Base-by-base conservation (phyloP, 2,113 vertebrate genomes). In the Caloenas nicobarica region DNA sequence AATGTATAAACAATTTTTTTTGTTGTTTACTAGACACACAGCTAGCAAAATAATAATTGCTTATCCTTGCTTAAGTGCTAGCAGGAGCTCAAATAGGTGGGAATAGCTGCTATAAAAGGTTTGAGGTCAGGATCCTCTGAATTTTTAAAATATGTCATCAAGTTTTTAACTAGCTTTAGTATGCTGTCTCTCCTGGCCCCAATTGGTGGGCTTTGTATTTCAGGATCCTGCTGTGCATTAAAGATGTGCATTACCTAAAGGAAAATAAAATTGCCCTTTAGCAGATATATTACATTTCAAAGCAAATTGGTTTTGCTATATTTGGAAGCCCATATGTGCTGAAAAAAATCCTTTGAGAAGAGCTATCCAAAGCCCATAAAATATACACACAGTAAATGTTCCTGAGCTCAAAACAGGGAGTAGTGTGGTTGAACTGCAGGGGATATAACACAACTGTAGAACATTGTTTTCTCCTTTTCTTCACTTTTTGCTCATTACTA, bases 251-350 rank as follows among this genome's bases (percentile, higher is more conserved):
- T 94, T 97, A 97, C 95, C 92, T 97, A 97, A 96, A 88, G 74
- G 81, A 97, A 97, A 97, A 97, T 91, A 93, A 97, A 97, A 79
- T 57, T 97, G 82, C 61, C 97, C 96, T 97, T 97, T 95, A 96
- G 94, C 77, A 96, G 80, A 97, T 96, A 88, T 66, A 97, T 96
- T 97, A 83, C 85, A 96, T 97, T 97, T 95, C 85, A 86, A 80
- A 96, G 79, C 73, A 97, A 96, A 96, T 92, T 61, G 15, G 58
- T 92, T 93, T 88, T 73, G 74, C 91, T 95, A 91, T 90, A 76
- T 94, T 89, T 95, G 91, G 97, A 92, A 92, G 57, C 7, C 54
- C 82, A 82, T 89, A 96, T 89, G 89, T 90, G 78, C 88, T 87
- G 81, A 72, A 95, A 93, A 87, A 95, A 58, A 64, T 53, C 50